Percentiles rank a stretch among this genome's conserved stretches.
phyloP scores from a whole-genome alignment of 2,797 vertebrate species.

The Halcyon badia region DNA sequence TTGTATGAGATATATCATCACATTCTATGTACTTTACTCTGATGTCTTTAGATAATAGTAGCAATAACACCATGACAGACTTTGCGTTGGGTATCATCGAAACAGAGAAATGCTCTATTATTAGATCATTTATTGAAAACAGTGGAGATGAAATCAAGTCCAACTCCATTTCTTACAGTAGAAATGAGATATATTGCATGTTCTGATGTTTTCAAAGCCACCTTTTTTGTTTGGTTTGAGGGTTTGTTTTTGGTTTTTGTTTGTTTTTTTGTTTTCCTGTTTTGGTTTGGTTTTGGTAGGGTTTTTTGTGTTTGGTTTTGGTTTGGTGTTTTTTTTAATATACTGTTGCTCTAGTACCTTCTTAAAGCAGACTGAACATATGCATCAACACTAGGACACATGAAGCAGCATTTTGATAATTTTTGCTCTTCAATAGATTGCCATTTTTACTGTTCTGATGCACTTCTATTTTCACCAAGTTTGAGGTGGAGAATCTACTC shows the following conservation, averaged over 20 bases:
- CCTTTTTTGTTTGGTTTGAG: not conserved
- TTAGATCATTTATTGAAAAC: constrained; percentile 28
- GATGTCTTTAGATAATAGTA: constrained; percentile 54
- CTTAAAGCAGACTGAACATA: not conserved
- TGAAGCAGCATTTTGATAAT: not conserved
- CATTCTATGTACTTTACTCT: not conserved
- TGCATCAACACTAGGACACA: not conserved
- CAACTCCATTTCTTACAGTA: not conserved
- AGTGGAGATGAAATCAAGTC: not conserved
- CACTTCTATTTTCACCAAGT: not conserved
- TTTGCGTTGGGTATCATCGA: not conserved
- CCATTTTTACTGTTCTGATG: not conserved
- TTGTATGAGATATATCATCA: not conserved
- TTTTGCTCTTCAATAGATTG: not conserved
- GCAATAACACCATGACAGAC: not conserved
- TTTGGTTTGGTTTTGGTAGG: too few relatives aligned
- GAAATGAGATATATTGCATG: not conserved
- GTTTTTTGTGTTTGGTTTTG: too few relatives aligned
- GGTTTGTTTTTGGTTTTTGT: too few relatives aligned
- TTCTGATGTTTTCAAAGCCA: not conserved
- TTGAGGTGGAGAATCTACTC: not conserved
- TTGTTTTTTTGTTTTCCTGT: too few relatives aligned
- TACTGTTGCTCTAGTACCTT: not conserved
- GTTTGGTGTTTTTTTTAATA: not conserved
- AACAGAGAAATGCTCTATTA: constrained; percentile 26